Evolutionary conservation across 2,888 invertebrate species (phyloP), one percentile per base, ranked within the genome.

Genomic region (Argyra leucocephala): DNA sequence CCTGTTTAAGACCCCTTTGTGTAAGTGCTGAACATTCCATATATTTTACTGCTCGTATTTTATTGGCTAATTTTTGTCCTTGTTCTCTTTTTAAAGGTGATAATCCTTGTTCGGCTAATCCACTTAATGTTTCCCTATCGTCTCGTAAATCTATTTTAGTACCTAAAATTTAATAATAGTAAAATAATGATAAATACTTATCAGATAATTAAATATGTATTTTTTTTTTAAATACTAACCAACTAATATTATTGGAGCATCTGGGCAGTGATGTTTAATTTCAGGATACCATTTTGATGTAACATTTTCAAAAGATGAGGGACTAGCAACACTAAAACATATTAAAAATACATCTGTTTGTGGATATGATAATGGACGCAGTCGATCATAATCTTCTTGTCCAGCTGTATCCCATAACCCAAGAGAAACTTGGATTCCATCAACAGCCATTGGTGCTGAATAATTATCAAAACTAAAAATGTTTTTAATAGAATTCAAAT

Each of bases 261-360:
- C 97, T 69, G 98, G 97, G 84, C 98, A 99, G 81, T 99, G 98
- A 82, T 99, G 98, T 82, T 97, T 96, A 74, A 99, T 96, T 86
- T 99, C 99, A 71, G 98, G 98, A 82, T 96, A 96, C 99, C 98
- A 99, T 84, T 99, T 99, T 71, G 96, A 96, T 76, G 94, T 94
- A 70, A 99, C 96, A 86, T 98, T 99, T 84, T 98, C 98, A 84
- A 96, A 98, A 63, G 98, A 98, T 64, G 97, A 96, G 69, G 98
- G 98, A 80, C 96, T 96, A 76, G 98, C 96, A 72, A 99, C 96
- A 82, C 96, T 96, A 84, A 96, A 99, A 85, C 98, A 99, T 82
- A 99, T 95, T 75, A 99, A 88, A 83, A 99, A 99, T 70, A 99
- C 98, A 82, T 99, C 98, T 71, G 98, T 99, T 86, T 97, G 97